Conservation (phyloP, 1,140 invertebrate species). For the Teleogryllus occipitalis region DNA sequence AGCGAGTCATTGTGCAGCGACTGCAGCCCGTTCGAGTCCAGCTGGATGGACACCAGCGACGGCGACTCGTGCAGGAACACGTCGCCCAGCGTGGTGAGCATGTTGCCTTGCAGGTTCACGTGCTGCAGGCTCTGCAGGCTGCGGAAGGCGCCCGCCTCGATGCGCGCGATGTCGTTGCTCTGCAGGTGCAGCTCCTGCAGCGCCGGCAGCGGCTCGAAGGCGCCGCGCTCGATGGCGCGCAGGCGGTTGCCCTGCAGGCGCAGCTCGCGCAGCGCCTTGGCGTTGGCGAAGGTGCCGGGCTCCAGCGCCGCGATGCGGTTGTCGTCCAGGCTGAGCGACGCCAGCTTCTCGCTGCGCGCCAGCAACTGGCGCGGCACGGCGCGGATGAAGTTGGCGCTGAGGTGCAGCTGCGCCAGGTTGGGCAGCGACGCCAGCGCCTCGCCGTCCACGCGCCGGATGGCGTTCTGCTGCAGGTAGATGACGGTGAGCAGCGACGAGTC, state of each 20-base stretch:
- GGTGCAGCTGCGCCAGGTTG: constrained; percentile 71
- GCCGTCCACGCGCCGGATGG: constrained; percentile 74
- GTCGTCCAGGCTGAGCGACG: constrained; percentile 79
- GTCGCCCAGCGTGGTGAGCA: constrained; percentile 65
- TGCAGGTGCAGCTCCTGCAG: constrained; percentile 79
- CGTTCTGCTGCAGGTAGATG: constrained; percentile 68
- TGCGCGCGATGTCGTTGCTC: constrained; percentile 71
- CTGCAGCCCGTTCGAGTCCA: constrained; percentile 72
- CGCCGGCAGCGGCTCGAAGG: constrained; percentile 65
- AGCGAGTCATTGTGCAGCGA: constrained; percentile 70
- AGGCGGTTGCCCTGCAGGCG: constrained; percentile 62
- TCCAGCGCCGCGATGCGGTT: constrained; percentile 78
- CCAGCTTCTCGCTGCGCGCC: constrained; percentile 43
- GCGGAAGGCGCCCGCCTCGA: constrained; percentile 74
- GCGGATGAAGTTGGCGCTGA: constrained; percentile 79
- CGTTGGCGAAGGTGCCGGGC: constrained; percentile 66
- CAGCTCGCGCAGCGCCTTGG: constrained; percentile 68
- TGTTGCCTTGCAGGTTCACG: constrained; percentile 78
- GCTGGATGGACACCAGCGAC: constrained; percentile 73
- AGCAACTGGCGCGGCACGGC: constrained; percentile 65
- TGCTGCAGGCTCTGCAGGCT: constrained; percentile 74
- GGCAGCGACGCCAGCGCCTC: constrained; percentile 69
- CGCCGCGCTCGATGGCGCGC: constrained; percentile 55
- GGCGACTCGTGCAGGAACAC: constrained; percentile 63
- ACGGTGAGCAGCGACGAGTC: constrained; percentile 70